Percentiles rank a stretch among this genome's conserved stretches.
phyloP scores from a whole-genome alignment of 2,888 invertebrate species.

The Conchocele bisecta region DNA sequence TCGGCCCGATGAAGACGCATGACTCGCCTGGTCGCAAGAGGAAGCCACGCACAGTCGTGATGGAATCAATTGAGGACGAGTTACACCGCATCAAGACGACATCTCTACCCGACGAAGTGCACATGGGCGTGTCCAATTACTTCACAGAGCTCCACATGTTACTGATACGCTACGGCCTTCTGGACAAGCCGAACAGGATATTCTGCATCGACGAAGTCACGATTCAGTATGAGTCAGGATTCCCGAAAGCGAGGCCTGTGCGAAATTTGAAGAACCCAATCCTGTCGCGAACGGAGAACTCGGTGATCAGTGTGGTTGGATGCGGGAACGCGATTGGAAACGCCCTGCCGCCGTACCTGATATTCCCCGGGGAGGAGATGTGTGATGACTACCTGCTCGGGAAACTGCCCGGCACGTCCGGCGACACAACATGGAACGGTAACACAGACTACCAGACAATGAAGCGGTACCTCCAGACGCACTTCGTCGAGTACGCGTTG shows the following conservation, averaged over 20 bases:
- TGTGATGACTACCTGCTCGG: conserved; percentile 46
- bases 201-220: conserved; percentile 57
- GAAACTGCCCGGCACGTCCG: conserved; percentile 51
- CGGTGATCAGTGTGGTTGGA: conserved; percentile 56
- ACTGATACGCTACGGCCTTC: conserved; percentile 46
- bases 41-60: conserved; percentile 39
- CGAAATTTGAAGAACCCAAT: conserved; percentile 43
- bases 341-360: conserved; percentile 57
- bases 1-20: conserved; percentile 44
- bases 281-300: conserved; percentile 49
- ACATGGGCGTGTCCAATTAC: conserved; percentile 53
- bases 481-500: conserved; percentile 56
- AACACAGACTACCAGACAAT: conserved; percentile 56
- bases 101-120: conserved; percentile 48
- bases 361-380: conserved; percentile 53
- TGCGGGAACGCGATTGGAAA: conserved; percentile 62
- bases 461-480: conserved; percentile 53
- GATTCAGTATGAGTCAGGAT: conserved; percentile 57
- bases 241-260: conserved; percentile 49
- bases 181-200: conserved; percentile 50
- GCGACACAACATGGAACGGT: conserved; percentile 50
- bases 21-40: too few species aligned
- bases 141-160: conserved; percentile 51
- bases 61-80: conserved; percentile 25
- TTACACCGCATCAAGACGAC: conserved; percentile 35